A percentile compares a stretch with the other conserved stretches of the same genome.
These are phyloP conservation scores for Pan paniscus DNA, from an alignment of 2,113 vertebrate genomes.

Conservation along the genomic window DNA sequence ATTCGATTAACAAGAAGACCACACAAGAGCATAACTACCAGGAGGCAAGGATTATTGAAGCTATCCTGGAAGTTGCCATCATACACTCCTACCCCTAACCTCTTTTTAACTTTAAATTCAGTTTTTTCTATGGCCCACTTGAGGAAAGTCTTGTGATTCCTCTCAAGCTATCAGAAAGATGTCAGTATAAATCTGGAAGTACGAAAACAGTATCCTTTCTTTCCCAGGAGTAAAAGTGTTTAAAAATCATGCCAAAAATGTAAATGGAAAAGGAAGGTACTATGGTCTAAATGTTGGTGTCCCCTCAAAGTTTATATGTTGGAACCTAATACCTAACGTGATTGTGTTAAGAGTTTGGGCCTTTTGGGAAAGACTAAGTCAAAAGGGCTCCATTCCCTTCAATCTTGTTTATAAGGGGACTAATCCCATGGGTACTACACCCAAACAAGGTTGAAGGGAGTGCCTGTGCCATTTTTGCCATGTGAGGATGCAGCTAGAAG, in stretches of 20 bases:
- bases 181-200: not conserved
- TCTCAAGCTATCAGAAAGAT: not conserved
- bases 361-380: not conserved
- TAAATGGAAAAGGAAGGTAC: not conserved
- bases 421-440: too few relatives aligned
- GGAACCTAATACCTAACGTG: not conserved
- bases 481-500: not conserved
- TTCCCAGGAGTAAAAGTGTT: not conserved
- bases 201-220: not conserved
- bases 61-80: not conserved
- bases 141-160: not conserved
- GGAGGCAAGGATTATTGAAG: not conserved
- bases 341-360: not conserved
- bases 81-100: not conserved
- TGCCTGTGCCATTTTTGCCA: too few relatives aligned
- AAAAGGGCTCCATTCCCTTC: not conserved
- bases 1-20: not conserved
- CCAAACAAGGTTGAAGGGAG: not conserved
- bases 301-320: not conserved
- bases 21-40: not conserved
- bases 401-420: too few relatives aligned
- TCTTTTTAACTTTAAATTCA: not conserved
- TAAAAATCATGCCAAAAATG: not conserved
- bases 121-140: not conserved
- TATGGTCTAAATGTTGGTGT: not conserved